Conservation (phyloP, 1,140 invertebrate species). For the Coenobita brevimanus region DNA sequence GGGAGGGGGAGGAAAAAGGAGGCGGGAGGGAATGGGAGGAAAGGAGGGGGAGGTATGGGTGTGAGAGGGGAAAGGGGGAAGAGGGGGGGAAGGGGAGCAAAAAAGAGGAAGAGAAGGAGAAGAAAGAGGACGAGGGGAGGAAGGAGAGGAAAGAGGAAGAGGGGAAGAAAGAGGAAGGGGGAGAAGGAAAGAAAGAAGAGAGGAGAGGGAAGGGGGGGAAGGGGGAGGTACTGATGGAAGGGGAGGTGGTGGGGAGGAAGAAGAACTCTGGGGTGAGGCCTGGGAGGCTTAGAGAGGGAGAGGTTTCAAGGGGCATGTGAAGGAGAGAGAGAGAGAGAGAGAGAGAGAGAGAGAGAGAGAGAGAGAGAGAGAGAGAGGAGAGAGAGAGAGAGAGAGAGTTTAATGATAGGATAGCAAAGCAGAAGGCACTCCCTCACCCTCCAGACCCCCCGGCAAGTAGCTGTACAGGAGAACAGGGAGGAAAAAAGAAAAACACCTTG, state of each 20-base stretch:
- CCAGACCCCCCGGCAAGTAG: too few species aligned
- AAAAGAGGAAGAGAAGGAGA: not conserved
- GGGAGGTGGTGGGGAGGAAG: not conserved
- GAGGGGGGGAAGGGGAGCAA: not conserved
- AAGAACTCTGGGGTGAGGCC: not conserved
- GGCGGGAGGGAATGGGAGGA: not conserved
- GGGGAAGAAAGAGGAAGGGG: not conserved
- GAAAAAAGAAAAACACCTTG: too few species aligned
- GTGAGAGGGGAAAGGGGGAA: not conserved
- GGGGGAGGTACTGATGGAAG: too few species aligned
- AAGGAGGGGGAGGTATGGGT: not conserved
- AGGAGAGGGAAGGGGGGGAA: not conserved
- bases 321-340: not conserved
- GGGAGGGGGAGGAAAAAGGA: not conserved
- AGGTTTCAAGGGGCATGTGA: not conserved
- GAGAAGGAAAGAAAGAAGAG: not conserved
- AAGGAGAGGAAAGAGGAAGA: not conserved
- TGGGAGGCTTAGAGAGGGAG: not conserved
- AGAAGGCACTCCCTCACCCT: too few species aligned
- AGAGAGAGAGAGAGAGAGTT: not conserved
- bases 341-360: constrained; percentile 1
- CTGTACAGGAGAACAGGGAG: too few species aligned
- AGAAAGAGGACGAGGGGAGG: not conserved
- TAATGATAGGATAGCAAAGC: not conserved
- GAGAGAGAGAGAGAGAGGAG: not conserved